Evolutionary conservation across 2,888 invertebrate species (phyloP), one percentile per base, ranked within the genome.

Genomic region (Horisme vitalbata): DNA sequence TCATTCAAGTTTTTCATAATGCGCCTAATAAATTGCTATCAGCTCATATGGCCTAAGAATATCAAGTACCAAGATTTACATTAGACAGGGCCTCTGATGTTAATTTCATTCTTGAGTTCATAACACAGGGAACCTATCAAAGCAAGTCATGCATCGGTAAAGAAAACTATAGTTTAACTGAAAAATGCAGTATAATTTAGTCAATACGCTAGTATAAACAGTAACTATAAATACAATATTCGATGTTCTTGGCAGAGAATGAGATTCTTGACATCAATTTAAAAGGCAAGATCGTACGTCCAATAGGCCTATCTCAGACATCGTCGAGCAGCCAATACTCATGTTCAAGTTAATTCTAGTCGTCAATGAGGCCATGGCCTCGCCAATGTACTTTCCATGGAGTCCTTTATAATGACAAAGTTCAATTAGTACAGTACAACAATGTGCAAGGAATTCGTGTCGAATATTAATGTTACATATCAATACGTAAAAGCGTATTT

Each of bases 231-330:
- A 50, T 52, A 59, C 52, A 55, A 52, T 54, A 56, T 59, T 59
- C 56, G 56, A 59, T 56, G 56, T 54, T 54, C 45, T 47, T 33
- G 59, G 52, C 59, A 59, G 45, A 56, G 52, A 52, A 56, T 48
- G 58, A 59, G 59, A 59, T 59, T 54, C 54, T 59, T 52, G 59
- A 57, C 59, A 59, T 57, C 59, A 59, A 59, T 59, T 52, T 56
- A 59, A 50, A 57, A 59, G 59, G 54, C 59, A 46, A 59, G 59
- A 59, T 59, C 52, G 56, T 59, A 54, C 46, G 56, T 59, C 59
- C 58, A 41, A 52, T 45, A 52, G 58, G 59, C 49, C 48, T 9
- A 7, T 41, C 44, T n/a, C 45, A 39, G 34, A 30, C 38, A 33
- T 38, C 23, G 35, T 39, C 54, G 28, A 30, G 49, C 37, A 31